A percentile compares a stretch with the other conserved stretches of the same genome.
These are phyloP conservation scores for Plutomurus gul DNA, from an alignment of 1,140 invertebrate genomes.

Conservation along the genomic window DNA sequence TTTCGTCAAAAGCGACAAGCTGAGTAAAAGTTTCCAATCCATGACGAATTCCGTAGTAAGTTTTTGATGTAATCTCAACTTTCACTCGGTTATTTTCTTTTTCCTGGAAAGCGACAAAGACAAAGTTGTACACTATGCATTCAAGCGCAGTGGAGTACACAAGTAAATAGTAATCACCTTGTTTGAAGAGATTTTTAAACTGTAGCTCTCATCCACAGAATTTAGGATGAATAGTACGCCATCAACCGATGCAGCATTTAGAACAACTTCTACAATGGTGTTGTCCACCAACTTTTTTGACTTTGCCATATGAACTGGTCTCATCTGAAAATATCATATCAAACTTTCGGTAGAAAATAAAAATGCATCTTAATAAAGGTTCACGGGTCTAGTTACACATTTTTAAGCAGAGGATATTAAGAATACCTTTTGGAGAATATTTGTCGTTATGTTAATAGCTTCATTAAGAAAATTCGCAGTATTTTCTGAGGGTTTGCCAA, in stretches of 20 bases:
- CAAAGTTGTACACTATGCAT: background rate
- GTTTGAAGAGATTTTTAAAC: background rate
- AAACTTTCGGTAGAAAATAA: no score
- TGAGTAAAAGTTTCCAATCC: conserved; percentile 77
- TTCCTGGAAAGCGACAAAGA: background rate
- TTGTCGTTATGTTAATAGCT: background rate
- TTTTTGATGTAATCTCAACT: conserved; percentile 51
- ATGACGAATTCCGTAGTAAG: conserved; percentile 75
- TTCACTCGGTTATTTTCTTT: background rate
- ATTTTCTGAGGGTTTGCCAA: background rate
- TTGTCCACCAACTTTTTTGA: conserved; percentile 36
- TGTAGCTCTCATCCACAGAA: background rate
- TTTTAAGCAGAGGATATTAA: background rate
- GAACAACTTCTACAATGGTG: conserved; percentile 44
- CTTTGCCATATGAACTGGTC: background rate
- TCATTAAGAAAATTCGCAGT: background rate
- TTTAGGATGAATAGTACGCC: background rate
- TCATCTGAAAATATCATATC: background rate
- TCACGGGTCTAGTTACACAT: no score
- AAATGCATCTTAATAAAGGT: no score
- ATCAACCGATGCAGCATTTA: conserved; percentile 32
- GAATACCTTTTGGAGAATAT: background rate
- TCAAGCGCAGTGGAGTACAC: no score
- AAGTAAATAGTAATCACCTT: no score
- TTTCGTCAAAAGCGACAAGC: conserved; percentile 62